Evolutionary conservation across 2,888 invertebrate species (phyloP).

Genomic region (Mesorhabditis belari): DNA sequence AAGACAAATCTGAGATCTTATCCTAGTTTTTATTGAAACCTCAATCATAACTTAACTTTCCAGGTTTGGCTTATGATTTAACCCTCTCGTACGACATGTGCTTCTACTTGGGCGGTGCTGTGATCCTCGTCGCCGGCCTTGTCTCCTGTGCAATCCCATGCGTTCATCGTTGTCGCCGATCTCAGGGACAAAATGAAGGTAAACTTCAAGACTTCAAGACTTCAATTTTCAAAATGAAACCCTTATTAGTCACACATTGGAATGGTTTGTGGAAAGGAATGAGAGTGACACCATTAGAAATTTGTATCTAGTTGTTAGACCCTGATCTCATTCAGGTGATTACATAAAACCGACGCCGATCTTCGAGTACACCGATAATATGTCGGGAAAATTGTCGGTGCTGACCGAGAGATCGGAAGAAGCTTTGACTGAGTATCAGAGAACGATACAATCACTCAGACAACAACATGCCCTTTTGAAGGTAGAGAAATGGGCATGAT

Average conservation of each 20-base stretch:
- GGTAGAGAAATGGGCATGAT: conserved; percentile 6
- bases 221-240: neutral
- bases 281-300: too few species aligned
- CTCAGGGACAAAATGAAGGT: conserved; percentile 42
- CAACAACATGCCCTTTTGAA: conserved; percentile 42
- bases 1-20: too few species aligned
- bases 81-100: conserved; percentile 78
- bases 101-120: conserved; percentile 82
- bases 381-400: conserved; percentile 50
- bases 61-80: conserved; percentile 81
- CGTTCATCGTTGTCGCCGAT: conserved; percentile 33
- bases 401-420: conserved; percentile 50
- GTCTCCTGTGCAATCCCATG: conserved; percentile 63
- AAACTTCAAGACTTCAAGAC: neutral
- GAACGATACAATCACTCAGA: conserved; percentile 36
- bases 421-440: conserved; percentile 48
- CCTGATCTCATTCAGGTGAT: conserved; percentile 14
- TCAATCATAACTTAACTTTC: conserved; percentile 54
- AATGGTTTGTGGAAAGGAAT: too few species aligned
- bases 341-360: conserved; percentile 21
- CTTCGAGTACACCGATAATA: conserved; percentile 20
- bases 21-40: neutral
- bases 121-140: conserved; percentile 76
- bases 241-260: too few species aligned
- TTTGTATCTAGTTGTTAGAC: neutral